These are phyloP conservation scores for Plodia interpunctella DNA, from an alignment of 1,140 invertebrate species.

Conservation along the genomic window DNA sequence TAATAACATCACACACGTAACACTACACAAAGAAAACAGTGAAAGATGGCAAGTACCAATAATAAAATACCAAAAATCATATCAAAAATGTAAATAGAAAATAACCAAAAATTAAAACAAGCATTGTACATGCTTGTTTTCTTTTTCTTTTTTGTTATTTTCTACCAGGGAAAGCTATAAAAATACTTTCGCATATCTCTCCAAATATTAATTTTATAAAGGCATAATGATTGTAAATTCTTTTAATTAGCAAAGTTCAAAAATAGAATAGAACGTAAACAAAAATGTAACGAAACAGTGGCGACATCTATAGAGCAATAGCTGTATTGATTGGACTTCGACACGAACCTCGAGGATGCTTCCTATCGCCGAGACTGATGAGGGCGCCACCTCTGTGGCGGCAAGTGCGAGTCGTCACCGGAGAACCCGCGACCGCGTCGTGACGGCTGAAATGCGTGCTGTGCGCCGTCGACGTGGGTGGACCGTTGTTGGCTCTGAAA, in stretches of 20 bases:
- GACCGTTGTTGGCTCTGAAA: conserved; percentile 72
- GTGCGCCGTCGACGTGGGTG: conserved; percentile 62
- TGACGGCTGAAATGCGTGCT: conserved; percentile 64
- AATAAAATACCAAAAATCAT: too few relatives aligned
- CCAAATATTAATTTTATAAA: neutral
- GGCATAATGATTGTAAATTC: neutral
- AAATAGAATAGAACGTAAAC: conserved; percentile 3
- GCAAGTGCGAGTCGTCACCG: conserved; percentile 49
- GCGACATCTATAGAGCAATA: conserved; percentile 42
- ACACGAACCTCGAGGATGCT: conserved; percentile 40
- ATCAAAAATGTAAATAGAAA: too few relatives aligned
- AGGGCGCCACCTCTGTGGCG: conserved; percentile 51
- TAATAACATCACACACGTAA: too few relatives aligned
- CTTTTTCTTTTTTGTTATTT: too few relatives aligned
- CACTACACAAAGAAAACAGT: too few relatives aligned
- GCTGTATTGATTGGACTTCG: conserved; percentile 13
- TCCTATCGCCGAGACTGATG: conserved; percentile 61
- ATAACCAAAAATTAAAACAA: too few relatives aligned
- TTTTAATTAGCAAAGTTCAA: neutral
- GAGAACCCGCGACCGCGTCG: conserved; percentile 53
- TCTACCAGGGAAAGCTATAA: too few relatives aligned
- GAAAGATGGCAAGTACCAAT: too few relatives aligned
- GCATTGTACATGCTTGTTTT: too few relatives aligned
- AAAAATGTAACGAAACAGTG: conserved; percentile 15
- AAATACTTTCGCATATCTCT: too few relatives aligned